Percentiles rank a stretch among this genome's conserved stretches.
Evolutionary conservation across 2,888 invertebrate genomes (phyloP).

Genomic region (Perizoma flavofasciatum): DNA sequence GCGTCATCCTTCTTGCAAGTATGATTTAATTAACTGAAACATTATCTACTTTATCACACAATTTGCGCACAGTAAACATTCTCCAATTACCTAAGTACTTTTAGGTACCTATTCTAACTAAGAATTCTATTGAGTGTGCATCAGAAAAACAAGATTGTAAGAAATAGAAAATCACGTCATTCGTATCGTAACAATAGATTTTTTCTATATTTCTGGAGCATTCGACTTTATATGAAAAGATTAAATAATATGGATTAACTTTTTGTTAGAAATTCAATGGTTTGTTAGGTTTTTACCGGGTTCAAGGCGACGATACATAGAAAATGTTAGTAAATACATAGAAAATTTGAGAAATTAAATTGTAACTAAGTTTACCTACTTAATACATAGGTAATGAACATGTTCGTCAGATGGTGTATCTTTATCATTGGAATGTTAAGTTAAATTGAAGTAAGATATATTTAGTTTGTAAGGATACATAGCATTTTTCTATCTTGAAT

Average conservation of each 20-base stretch:
- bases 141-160: conserved; percentile 33
- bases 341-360: too few species aligned
- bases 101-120: too few species aligned
- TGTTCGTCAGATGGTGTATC: neutral
- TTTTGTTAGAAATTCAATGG: conserved; percentile 33
- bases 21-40: too few species aligned
- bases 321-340: too few species aligned
- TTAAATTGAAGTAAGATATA: neutral
- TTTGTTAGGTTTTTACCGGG: conserved; percentile 40
- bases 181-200: conserved; percentile 42
- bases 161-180: conserved; percentile 41
- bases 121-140: neutral
- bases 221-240: conserved; percentile 53
- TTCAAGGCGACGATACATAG: conserved; percentile 39
- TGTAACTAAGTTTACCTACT: too few species aligned
- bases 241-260: conserved; percentile 39
- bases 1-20: too few species aligned
- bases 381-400: too few species aligned
- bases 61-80: too few species aligned
- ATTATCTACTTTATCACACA: too few species aligned
- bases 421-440: too few species aligned
- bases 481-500: conserved; percentile 11
- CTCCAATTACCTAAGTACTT: too few species aligned
- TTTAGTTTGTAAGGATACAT: neutral
- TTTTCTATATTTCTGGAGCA: conserved; percentile 47